These are phyloP conservation scores for Euproctis similis DNA, from an alignment of 2,888 invertebrate genomes.

Conservation along the genomic window DNA sequence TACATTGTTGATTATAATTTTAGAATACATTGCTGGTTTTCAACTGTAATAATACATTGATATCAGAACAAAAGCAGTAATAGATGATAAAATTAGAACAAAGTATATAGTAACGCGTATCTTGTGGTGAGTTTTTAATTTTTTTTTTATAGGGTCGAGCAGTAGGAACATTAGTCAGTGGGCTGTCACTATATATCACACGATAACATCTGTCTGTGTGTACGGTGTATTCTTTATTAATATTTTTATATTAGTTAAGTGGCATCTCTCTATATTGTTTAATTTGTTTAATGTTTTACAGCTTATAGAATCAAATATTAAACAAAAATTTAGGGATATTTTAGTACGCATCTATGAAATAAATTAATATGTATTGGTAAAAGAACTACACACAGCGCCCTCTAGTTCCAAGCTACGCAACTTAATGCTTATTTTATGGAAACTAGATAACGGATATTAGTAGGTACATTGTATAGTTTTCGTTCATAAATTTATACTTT, in stretches of 20 bases:
- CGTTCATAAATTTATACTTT: no score
- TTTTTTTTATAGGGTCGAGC: slow-evolving; percentile 15
- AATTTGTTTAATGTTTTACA: slow-evolving; percentile 16
- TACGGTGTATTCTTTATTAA: slow-evolving; percentile 31
- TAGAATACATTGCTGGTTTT: slow-evolving; percentile 9
- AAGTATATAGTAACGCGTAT: slow-evolving; percentile 4
- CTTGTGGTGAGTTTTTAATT: slow-evolving; percentile 11
- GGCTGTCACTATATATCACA: slow-evolving; percentile 33
- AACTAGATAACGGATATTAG: no score
- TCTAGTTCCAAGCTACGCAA: no score
- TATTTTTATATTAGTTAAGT: slow-evolving; percentile 30
- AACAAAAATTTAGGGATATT: no score
- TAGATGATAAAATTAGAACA: slow-evolving; percentile 7
- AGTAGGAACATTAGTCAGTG: slow-evolving; percentile 34
- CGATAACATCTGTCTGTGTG: slow-evolving; percentile 35
- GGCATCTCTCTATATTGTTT: slow-evolving; percentile 24
- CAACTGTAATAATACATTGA: background rate
- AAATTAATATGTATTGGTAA: no score
- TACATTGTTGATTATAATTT: slow-evolving; percentile 1
- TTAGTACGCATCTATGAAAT: no score
- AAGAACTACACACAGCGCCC: no score
- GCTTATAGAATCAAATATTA: no score
- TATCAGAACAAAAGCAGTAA: slow-evolving; percentile 5
- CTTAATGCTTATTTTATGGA: no score
- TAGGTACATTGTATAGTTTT: no score